Evolutionary conservation across 2,888 invertebrate genomes (phyloP).

Genomic region (Ectemnius continuus): DNA sequence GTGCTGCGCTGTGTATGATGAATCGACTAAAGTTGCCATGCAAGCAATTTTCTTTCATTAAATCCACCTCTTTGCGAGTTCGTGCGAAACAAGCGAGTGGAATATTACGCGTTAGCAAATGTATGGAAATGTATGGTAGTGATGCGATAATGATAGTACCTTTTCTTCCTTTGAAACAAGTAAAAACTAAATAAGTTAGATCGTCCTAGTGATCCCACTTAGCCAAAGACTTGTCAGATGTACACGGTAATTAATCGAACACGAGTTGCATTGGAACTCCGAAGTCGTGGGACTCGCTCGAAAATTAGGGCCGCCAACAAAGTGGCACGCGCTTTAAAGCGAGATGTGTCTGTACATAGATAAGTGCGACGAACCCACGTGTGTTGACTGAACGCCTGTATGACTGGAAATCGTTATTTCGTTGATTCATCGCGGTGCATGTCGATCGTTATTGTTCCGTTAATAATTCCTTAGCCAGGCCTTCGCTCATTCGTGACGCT

Average conservation of each 20-base stretch:
- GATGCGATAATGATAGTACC: too few species aligned
- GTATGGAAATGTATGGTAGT: too few species aligned
- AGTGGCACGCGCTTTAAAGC: slow-evolving; percentile 1
- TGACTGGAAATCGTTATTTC: slow-evolving; percentile 75
- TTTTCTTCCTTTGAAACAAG: too few species aligned
- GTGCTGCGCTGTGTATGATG: neutral
- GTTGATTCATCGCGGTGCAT: slow-evolving; percentile 62
- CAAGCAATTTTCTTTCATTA: too few species aligned
- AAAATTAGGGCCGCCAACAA: neutral
- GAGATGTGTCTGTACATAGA: slow-evolving; percentile 21
- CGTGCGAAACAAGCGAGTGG: too few species aligned
- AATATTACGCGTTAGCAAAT: neutral
- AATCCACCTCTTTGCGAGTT: too few species aligned
- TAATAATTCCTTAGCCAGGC: slow-evolving; percentile 60
- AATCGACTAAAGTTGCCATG: too few species aligned
- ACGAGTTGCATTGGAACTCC: too few species aligned
- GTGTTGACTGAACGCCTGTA: slow-evolving; percentile 52
- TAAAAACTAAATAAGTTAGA: too few species aligned
- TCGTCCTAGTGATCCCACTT: neutral
- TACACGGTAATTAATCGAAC: too few species aligned
- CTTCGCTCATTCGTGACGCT: slow-evolving; percentile 56
- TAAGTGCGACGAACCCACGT: slow-evolving; percentile 66
- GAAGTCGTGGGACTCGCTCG: neutral
- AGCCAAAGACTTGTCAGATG: slow-evolving; percentile 17
- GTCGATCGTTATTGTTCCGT: slow-evolving; percentile 62